Conservation (phyloP, 2,113 vertebrate genomes). For the Alethe diademata region DNA sequence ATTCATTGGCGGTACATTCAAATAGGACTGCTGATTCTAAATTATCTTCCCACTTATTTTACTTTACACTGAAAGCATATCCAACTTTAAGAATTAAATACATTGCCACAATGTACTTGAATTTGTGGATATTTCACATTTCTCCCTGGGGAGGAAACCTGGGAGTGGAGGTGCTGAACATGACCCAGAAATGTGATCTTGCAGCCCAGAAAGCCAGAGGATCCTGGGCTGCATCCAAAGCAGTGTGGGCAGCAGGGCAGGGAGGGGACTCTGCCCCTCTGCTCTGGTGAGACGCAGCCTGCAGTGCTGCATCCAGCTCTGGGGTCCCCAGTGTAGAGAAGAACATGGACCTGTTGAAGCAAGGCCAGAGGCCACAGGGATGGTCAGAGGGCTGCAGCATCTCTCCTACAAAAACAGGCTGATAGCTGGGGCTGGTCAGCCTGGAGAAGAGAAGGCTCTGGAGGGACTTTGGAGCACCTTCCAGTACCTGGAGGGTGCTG, state of each 20-base stretch:
- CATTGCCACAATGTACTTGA: not conserved
- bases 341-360: not conserved
- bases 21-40: not conserved
- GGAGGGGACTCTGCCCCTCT: not conserved
- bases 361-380: not conserved
- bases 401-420: not conserved
- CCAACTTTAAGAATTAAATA: not conserved
- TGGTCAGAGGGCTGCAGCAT: not conserved
- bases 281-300: not conserved
- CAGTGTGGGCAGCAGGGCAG: not conserved
- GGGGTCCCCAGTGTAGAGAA: too few relatives aligned
- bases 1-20: not conserved
- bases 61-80: not conserved
- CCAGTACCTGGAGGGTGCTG: fast-evolving
- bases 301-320: not conserved
- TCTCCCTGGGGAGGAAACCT: not conserved
- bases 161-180: not conserved
- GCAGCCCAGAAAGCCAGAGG: not conserved
- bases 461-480: not conserved
- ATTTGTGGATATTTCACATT: not conserved
- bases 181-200: not conserved
- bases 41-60: not conserved
- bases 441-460: not conserved
- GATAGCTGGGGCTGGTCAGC: not conserved
- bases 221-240: not conserved